Percentiles rank a stretch among this genome's conserved stretches.
phyloP scores from a whole-genome alignment of 1,140 invertebrate genomes.

The Anoplolepis gracilipes region DNA sequence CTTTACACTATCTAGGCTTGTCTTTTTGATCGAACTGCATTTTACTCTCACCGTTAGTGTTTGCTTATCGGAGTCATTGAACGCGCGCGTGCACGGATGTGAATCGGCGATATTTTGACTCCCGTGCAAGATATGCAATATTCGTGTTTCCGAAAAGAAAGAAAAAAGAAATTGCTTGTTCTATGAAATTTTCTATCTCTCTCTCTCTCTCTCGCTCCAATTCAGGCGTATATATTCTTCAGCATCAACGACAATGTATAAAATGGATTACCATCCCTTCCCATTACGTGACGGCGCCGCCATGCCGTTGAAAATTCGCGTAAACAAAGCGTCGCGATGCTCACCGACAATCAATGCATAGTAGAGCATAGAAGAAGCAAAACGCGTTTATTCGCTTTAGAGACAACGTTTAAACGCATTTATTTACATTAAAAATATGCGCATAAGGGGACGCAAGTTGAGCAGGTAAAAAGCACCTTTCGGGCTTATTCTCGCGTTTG shows the following conservation, averaged over 20 bases:
- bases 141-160: neutral
- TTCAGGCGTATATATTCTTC: neutral
- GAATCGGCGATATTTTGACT: slow-evolving; percentile 17
- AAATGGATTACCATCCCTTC: slow-evolving; percentile 50
- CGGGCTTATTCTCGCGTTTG: neutral
- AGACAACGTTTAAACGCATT: slow-evolving; percentile 47
- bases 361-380: neutral
- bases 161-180: neutral
- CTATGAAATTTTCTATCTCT: slow-evolving; percentile 20
- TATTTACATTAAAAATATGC: slow-evolving; percentile 44
- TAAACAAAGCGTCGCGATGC: slow-evolving; percentile 41
- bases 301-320: slow-evolving; percentile 51
- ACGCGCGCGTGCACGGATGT: neutral
- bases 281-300: slow-evolving; percentile 35
- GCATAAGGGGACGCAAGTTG: slow-evolving; percentile 7
- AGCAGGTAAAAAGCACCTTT: slow-evolving; percentile 24
- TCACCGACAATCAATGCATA: slow-evolving; percentile 38
- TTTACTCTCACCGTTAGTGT: slow-evolving; percentile 2
- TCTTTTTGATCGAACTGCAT: slow-evolving; percentile 9
- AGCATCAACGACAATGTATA: slow-evolving; percentile 50
- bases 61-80: neutral
- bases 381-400: slow-evolving; percentile 1
- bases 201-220: too few species aligned
- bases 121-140: neutral
- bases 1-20: neutral